Conservation (phyloP, 2,888 invertebrate species). For the Stegana nigrithorax region DNA sequence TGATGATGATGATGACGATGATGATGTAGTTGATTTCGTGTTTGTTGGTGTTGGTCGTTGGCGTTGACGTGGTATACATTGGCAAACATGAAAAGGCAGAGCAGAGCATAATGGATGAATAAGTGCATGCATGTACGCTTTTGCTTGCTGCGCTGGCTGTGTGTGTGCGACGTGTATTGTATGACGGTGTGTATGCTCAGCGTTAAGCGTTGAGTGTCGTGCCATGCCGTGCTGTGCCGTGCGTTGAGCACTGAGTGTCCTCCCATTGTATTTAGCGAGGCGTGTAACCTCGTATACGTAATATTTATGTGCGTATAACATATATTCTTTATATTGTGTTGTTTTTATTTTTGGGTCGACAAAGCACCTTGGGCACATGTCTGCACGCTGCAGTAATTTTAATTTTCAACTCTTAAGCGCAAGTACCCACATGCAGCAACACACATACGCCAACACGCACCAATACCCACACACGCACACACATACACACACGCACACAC, state of each 20-base stretch:
- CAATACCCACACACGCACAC: neutral
- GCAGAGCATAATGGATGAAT: slow-evolving; percentile 26
- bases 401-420: slow-evolving; percentile 48
- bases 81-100: slow-evolving; percentile 46
- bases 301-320: neutral
- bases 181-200: neutral
- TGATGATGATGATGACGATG: too few species aligned
- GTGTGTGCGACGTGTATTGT: neutral
- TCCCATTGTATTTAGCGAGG: slow-evolving; percentile 16
- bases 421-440: slow-evolving; percentile 32
- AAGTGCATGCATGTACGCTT: slow-evolving; percentile 32
- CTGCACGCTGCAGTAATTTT: slow-evolving; percentile 37
- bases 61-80: slow-evolving; percentile 29
- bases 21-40: too few species aligned
- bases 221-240: neutral
- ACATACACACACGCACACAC: neutral
- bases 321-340: slow-evolving; percentile 20
- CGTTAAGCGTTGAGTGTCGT: neutral
- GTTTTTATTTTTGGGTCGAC: slow-evolving; percentile 32
- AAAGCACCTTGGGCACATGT: slow-evolving; percentile 42
- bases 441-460: slow-evolving; percentile 29
- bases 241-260: too few species aligned
- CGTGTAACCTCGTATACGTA: slow-evolving; percentile 16
- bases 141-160: neutral
- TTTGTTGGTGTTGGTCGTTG: slow-evolving; percentile 21